phyloP scores from a whole-genome alignment of 2,888 invertebrate genomes.

The Hoplodrina blanda region DNA sequence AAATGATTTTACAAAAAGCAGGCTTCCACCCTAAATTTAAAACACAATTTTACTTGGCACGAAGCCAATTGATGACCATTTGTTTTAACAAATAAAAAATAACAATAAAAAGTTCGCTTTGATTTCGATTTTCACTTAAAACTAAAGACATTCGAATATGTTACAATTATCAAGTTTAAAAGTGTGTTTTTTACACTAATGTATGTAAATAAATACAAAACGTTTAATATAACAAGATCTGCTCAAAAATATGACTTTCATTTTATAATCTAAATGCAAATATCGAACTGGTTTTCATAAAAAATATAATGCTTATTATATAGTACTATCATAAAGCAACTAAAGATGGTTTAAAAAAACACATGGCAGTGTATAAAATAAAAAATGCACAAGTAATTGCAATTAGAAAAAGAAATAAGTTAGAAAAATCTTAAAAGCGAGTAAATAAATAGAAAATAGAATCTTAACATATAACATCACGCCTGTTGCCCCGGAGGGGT shows the following conservation, averaged over 20 bases:
- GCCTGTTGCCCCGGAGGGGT: background rate
- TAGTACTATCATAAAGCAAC: conserved; percentile 13
- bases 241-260: conserved; percentile 33
- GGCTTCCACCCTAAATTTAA: conserved; percentile 19
- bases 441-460: conserved; percentile 30
- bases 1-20: conserved; percentile 6
- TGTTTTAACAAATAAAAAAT: conserved; percentile 61
- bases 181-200: conserved; percentile 11
- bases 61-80: conserved; percentile 23
- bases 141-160: conserved; percentile 63
- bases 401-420: conserved; percentile 18
- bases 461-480: conserved; percentile 11
- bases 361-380: conserved; percentile 40
- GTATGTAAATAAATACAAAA: conserved; percentile 40
- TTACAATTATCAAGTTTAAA: conserved; percentile 57
- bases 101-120: conserved; percentile 69
- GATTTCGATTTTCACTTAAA: conserved; percentile 68
- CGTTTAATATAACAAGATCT: conserved; percentile 30
- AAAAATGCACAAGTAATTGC: conserved; percentile 48
- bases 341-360: conserved; percentile 1
- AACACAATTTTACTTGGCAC: conserved; percentile 33
- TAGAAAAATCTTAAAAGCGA: conserved; percentile 39
- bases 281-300: conserved; percentile 18
- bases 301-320: conserved; percentile 37
- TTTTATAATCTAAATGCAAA: conserved; percentile 51